These are phyloP conservation scores for Microplitis mediator DNA, from an alignment of 1,140 invertebrate genomes.

Conservation along the genomic window DNA sequence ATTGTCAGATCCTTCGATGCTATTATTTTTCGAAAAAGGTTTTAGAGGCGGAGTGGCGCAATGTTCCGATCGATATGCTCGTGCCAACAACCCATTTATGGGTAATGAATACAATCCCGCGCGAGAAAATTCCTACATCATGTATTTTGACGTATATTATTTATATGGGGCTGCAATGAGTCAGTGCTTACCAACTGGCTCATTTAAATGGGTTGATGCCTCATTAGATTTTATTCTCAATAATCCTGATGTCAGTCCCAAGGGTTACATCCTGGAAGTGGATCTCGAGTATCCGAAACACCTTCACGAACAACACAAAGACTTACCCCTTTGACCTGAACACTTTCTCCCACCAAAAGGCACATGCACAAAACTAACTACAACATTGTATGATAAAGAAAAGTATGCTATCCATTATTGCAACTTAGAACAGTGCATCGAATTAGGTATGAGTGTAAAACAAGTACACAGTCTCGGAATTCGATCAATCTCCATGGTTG, in stretches of 20 bases:
- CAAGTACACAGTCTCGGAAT: conserved; percentile 43
- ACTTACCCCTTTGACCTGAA: conserved; percentile 38
- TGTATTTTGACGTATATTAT: conserved; percentile 43
- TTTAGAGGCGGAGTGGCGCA: conserved; percentile 51
- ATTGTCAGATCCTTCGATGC: conserved; percentile 55
- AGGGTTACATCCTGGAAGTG: conserved; percentile 63
- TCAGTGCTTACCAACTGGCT: conserved; percentile 47
- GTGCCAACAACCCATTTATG: conserved; percentile 61
- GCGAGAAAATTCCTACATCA: conserved; percentile 49
- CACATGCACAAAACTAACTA: conserved; percentile 47
- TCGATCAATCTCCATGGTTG: conserved; percentile 62
- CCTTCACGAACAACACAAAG: conserved; percentile 58
- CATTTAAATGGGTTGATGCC: conserved; percentile 33
- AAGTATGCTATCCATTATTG: conserved; percentile 63
- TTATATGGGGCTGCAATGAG: conserved; percentile 63
- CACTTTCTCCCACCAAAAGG: conserved; percentile 37
- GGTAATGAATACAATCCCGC: conserved; percentile 50
- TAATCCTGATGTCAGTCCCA: conserved; percentile 45
- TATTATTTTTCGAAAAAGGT: conserved; percentile 51
- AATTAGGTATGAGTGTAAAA: conserved; percentile 31
- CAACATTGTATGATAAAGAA: conserved; percentile 49
- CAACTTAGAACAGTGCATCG: conserved; percentile 48
- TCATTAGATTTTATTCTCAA: conserved; percentile 40
- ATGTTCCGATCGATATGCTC: conserved; percentile 50
- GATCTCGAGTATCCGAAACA: conserved; percentile 50